These are phyloP conservation scores for Cephalopterus ornatus DNA, from an alignment of 2,113 vertebrate species.

Conservation along the genomic window DNA sequence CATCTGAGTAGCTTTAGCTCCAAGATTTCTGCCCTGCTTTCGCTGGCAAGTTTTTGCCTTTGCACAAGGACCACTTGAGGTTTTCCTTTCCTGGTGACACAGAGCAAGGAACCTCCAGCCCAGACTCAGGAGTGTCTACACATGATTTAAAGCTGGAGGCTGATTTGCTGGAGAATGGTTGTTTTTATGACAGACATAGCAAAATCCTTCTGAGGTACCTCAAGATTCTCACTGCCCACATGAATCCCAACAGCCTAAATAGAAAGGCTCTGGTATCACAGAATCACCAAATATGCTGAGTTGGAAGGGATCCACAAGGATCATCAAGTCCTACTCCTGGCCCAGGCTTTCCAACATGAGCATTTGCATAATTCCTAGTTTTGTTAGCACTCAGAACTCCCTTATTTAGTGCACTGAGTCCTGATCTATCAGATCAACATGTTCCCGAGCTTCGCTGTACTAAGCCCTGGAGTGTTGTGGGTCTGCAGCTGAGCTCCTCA, in stretches of 20 bases:
- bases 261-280: background rate
- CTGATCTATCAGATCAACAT: no score
- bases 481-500: no score
- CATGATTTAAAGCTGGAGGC: no score
- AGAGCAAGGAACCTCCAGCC: background rate
- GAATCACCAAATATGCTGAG: no score
- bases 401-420: no score
- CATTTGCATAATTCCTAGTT: no score
- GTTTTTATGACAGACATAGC: background rate
- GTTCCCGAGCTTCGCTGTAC: no score
- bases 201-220: background rate
- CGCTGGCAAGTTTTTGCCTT: background rate
- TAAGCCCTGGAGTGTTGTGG: no score
- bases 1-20: background rate
- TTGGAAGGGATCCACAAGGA: no score
- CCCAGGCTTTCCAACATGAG: no score
- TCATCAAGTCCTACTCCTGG: no score
- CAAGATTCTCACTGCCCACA: background rate
- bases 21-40: background rate
- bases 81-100: background rate
- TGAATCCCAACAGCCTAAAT: accelerated
- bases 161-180: background rate
- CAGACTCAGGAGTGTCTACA: accelerated
- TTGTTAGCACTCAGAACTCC: no score
- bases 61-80: background rate